These are phyloP conservation scores for Ochotona curzoniae DNA, from an alignment of 2,113 vertebrate species.

Conservation along the genomic window DNA sequence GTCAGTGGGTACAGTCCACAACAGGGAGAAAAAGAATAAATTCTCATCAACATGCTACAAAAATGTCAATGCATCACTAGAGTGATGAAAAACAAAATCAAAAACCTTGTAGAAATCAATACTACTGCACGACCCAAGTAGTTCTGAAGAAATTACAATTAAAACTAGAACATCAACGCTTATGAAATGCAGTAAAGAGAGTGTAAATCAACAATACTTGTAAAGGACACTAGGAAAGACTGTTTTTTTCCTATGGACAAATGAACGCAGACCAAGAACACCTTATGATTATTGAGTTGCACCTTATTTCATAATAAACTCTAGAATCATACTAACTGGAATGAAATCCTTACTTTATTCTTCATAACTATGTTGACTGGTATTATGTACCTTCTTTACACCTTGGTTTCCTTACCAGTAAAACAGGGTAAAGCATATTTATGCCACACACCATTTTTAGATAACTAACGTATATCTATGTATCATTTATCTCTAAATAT, in stretches of 20 bases:
- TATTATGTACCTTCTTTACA: background rate
- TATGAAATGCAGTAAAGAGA: no score
- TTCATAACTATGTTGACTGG: background rate
- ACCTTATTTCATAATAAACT: background rate
- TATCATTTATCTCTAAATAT: background rate
- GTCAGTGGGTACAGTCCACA: no score
- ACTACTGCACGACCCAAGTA: no score
- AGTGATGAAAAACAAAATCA: no score
- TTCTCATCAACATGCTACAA: no score
- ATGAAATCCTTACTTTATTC: background rate
- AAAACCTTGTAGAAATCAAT: no score
- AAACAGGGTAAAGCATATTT: constrained; percentile 23
- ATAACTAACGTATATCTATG: background rate
- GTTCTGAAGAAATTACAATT: no score
- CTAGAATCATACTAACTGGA: background rate
- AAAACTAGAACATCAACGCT: no score
- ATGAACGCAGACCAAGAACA: background rate
- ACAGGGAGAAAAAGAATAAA: no score
- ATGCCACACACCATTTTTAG: background rate
- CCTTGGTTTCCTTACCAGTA: background rate
- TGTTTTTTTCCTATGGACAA: background rate
- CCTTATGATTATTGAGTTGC: background rate
- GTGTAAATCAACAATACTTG: background rate
- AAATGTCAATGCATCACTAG: no score
- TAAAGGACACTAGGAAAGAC: background rate